Evolutionary conservation across 1,140 invertebrate genomes (phyloP).

Genomic region (Doryteuthis pealeii): DNA sequence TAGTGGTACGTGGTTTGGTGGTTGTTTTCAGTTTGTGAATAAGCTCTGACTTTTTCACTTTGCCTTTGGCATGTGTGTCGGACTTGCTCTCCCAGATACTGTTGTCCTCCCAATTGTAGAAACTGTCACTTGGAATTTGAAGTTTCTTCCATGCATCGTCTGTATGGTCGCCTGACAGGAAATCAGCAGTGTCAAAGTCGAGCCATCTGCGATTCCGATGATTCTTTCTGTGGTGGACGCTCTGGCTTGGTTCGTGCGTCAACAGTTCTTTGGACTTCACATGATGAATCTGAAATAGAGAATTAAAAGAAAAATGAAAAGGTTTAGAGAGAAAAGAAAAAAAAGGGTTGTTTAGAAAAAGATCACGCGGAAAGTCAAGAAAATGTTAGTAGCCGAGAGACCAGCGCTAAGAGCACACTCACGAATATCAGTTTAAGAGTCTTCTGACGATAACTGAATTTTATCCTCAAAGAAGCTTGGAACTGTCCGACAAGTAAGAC

Average conservation of each 20-base stretch:
- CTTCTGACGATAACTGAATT: too few species aligned
- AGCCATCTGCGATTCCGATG: background rate
- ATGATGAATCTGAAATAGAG: background rate
- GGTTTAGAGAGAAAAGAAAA: too few species aligned
- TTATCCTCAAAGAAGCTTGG: too few species aligned
- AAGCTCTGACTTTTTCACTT: background rate
- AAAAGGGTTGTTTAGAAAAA: too few species aligned
- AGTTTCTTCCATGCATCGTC: background rate
- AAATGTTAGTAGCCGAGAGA: too few species aligned
- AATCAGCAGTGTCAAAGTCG: background rate
- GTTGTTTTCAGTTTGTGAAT: background rate
- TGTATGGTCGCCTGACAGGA: background rate
- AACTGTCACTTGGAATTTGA: background rate
- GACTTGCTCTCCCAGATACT: background rate
- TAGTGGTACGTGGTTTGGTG: background rate
- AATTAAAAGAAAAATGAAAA: background rate
- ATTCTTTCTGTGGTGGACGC: background rate
- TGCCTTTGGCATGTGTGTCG: background rate
- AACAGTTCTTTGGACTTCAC: background rate
- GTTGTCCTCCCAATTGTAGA: constrained; percentile 2
- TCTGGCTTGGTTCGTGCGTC: background rate
- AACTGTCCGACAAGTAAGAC: too few species aligned
- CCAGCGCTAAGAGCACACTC: too few species aligned
- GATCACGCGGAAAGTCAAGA: too few species aligned
- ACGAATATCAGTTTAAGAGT: too few species aligned